phyloP scores from a whole-genome alignment of 2,888 invertebrate genomes.

The Leptinotarsa tumamoca region DNA sequence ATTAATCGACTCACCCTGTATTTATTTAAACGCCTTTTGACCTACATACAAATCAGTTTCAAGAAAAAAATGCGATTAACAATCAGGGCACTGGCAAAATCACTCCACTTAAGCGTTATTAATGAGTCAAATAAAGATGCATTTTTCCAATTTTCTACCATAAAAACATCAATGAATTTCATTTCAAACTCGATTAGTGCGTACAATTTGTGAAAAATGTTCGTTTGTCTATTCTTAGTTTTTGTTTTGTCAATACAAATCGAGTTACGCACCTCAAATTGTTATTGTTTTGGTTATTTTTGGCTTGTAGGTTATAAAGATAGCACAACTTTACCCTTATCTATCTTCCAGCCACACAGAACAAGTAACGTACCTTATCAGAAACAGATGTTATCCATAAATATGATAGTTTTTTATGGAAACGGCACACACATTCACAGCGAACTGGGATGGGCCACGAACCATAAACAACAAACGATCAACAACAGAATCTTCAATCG shows the following conservation, averaged over 20 bases:
- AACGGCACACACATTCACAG: conserved; percentile 67
- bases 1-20: background rate
- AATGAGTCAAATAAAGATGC: background rate
- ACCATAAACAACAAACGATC: conserved; percentile 65
- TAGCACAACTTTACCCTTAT: conserved; percentile 32
- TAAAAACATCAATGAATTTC: background rate
- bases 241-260: conserved; percentile 22
- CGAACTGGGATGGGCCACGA: conserved; percentile 68
- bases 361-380: conserved; percentile 61
- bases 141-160: background rate
- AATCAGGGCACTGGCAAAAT: background rate
- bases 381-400: conserved; percentile 64
- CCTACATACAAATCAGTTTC: conserved; percentile 1
- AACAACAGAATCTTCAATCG: conserved; percentile 29
- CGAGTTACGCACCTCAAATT: conserved; percentile 18
- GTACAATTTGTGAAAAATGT: background rate
- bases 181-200: background rate
- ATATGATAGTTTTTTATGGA: conserved; percentile 60
- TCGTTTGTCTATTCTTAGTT: background rate
- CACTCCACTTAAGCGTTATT: background rate
- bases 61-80: background rate
- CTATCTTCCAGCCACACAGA: conserved; percentile 30
- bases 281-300: conserved; percentile 42
- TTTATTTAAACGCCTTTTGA: background rate
- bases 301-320: conserved; percentile 39